These are phyloP conservation scores for Alviniconcha marisindica DNA, from an alignment of 1,140 invertebrate species.

Conservation along the genomic window DNA sequence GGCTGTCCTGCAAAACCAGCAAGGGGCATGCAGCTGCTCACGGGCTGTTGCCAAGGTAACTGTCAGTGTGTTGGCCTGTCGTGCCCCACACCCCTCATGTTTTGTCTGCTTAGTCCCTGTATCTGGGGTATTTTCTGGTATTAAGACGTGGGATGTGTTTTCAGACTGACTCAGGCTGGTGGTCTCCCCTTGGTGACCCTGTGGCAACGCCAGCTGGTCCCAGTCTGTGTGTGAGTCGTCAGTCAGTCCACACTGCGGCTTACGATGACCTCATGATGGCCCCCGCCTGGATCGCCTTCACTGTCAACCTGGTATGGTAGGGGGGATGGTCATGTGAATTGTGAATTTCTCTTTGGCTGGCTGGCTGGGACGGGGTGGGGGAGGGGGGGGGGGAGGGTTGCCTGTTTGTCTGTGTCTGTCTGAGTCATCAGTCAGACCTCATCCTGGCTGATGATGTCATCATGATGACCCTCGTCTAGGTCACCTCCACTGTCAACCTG, in stretches of 20 bases:
- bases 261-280: not conserved
- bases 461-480: no score
- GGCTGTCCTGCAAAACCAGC: not conserved
- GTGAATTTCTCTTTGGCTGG: no score
- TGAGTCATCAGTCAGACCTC: no score
- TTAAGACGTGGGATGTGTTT: no score
- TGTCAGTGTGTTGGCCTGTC: not conserved
- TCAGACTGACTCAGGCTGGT: not conserved
- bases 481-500: no score
- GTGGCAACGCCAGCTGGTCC: not conserved
- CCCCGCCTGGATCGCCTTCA: slow-evolving; percentile 4
- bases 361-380: no score
- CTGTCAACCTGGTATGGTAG: not conserved
- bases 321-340: no score
- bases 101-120: no score
- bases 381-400: no score
- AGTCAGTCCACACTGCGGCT: not conserved
- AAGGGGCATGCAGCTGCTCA: not conserved
- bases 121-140: no score
- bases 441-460: no score
- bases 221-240: not conserved
- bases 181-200: not conserved
- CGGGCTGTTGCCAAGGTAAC: not conserved
- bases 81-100: not conserved
- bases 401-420: no score